phyloP scores from a whole-genome alignment of 1,140 invertebrate species.

The Medauroidea extradentata region DNA sequence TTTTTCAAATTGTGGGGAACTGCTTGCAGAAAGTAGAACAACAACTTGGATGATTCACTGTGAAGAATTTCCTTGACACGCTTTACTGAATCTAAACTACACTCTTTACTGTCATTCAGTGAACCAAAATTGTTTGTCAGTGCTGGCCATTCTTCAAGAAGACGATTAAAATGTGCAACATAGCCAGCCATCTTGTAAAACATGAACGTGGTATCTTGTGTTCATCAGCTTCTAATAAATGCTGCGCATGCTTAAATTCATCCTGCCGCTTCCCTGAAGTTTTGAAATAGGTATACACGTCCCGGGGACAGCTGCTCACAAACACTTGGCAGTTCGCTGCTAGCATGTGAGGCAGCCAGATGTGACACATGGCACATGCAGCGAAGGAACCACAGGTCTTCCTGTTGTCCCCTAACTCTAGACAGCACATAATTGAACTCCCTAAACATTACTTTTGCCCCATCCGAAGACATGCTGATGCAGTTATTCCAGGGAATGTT shows the following conservation, averaged over 20 bases:
- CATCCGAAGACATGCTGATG: slow-evolving; percentile 11
- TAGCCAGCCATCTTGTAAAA: slow-evolving; percentile 10
- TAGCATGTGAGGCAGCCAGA: slow-evolving; percentile 10
- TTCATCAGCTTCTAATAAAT: no score
- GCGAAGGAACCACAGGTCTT: neutral
- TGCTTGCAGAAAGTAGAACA: neutral
- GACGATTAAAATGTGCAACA: neutral
- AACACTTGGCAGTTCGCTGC: slow-evolving; percentile 1
- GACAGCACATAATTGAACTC: slow-evolving; percentile 7
- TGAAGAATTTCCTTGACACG: neutral
- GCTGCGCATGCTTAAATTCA: no score
- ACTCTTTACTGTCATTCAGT: neutral
- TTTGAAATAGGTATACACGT: no score
- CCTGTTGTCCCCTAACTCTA: slow-evolving; percentile 2
- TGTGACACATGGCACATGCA: slow-evolving; percentile 17
- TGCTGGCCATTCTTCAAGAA: neutral
- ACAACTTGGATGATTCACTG: neutral
- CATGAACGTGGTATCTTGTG: neutral
- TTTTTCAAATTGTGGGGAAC: neutral
- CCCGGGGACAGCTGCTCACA: slow-evolving; percentile 2
- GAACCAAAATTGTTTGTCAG: neutral
- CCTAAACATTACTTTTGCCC: slow-evolving; percentile 5
- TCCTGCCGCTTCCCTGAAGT: no score
- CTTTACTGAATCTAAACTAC: neutral
- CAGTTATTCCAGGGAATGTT: slow-evolving; percentile 13